These are phyloP conservation scores for Nothobranchius furzeri DNA, from an alignment of 2,113 vertebrate species.

Conservation along the genomic window DNA sequence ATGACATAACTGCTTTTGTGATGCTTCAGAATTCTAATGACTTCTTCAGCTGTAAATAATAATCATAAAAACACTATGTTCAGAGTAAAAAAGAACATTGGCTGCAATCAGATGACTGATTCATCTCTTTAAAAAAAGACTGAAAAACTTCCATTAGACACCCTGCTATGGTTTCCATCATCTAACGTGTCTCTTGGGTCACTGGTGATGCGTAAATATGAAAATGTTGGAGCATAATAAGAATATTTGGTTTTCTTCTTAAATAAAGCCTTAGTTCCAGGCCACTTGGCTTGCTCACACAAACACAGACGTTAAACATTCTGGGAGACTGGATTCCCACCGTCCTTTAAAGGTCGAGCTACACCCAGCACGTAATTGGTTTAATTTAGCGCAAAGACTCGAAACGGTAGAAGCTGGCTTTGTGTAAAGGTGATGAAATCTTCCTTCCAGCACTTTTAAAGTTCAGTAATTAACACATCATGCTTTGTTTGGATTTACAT, in stretches of 20 bases:
- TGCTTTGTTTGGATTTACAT: background rate
- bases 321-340: slow-evolving; percentile 1
- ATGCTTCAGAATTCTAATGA: slow-evolving; percentile 21
- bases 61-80: background rate
- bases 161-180: no score
- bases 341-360: slow-evolving; percentile 6
- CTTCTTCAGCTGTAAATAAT: slow-evolving; percentile 28
- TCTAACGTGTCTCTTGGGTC: no score
- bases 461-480: background rate
- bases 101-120: background rate
- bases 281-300: background rate
- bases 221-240: no score
- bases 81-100: no score
- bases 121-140: background rate
- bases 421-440: slow-evolving; percentile 8
- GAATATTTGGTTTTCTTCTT: no score
- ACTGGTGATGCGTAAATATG: no score
- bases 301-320: background rate
- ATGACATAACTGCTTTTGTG: slow-evolving; percentile 41
- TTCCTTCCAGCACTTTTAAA: background rate
- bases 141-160: no score
- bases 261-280: background rate
- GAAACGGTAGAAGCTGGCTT: background rate
- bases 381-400: slow-evolving; percentile 12
- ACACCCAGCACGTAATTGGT: background rate